Base-by-base conservation (phyloP, 2,797 vertebrate genomes). In the Pelobates cultripes region DNA sequence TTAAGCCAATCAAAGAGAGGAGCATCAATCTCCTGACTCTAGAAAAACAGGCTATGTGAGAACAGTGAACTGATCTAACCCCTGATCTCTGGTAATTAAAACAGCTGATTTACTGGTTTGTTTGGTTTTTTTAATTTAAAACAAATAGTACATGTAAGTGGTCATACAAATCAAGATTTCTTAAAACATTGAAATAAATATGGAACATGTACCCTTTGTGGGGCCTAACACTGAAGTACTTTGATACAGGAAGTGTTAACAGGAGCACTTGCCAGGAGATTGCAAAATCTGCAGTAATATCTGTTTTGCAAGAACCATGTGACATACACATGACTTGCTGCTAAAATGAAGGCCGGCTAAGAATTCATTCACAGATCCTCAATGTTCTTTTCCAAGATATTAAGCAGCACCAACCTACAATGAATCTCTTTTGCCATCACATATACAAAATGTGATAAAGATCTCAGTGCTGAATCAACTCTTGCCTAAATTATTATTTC, bases 241-340 rank as follows among this genome's bases (percentile, higher is more conserved):
- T 55, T 63, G 14, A 55, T 40, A 77, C 28, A 68, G 80, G 75
- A 82, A 82, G 61, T 68, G 75, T 43, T 86, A 73, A 78, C 60
- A 72, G 87, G 83, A 85, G 69, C 45, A 86, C 69, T 42, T 90
- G 85, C 85, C 90, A n/a, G 80, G 57, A 64, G 86, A 84, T 94
- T 94, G 91, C 91, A 92, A 94, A 94, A 94, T 75, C 81, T 87
- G 74, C 87, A 85, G 89, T 87, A 77, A 89, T 85, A 89, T 85
- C 87, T 87, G 87, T 94, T 95, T 93, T 92, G 94, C 94, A 97
- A 96, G 90, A 90, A 81, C 88, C 97, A 97, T 96, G 96, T 98
- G 97, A 97, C 91, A 92, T 81, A 92, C 96, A 96, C 95, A 96
- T 97, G 97, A 97, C 96, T 91, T 81, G 89, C 90, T 90, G 91